A percentile compares a stretch with the other conserved stretches of the same genome.
Conservation (phyloP, 1,140 invertebrate species). For the Augochlora pura region DNA sequence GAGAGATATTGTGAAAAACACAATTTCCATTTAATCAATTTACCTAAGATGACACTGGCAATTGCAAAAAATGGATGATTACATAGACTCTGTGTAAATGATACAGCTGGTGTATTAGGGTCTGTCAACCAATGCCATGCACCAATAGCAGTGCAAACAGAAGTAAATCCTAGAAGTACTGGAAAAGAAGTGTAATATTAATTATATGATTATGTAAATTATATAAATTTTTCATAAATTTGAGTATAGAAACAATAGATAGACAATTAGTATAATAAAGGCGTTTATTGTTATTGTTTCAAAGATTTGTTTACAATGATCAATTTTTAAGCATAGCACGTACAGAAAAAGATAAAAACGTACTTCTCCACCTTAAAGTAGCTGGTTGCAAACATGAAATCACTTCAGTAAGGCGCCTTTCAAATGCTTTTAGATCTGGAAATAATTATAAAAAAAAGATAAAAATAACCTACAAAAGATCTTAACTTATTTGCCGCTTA, state of each 20-base stretch:
- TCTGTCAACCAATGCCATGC: constrained; percentile 97
- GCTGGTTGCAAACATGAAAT: constrained; percentile 95
- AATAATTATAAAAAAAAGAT: constrained; percentile 67
- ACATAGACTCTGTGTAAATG: constrained; percentile 93
- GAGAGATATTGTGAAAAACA: no score
- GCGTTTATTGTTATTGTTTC: neutral
- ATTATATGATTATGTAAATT: neutral
- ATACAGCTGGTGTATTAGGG: constrained; percentile 92
- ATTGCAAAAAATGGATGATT: constrained; percentile 99
- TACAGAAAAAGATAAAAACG: constrained; percentile 66
- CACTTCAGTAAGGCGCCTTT: constrained; percentile 96
- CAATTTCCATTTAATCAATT: constrained; percentile 37
- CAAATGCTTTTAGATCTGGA: constrained; percentile 98
- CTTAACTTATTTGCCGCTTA: neutral
- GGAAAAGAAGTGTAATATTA: constrained; percentile 73
- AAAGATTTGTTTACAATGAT: neutral
- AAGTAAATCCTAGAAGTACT: constrained; percentile 92
- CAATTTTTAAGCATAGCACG: neutral
- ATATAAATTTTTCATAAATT: neutral
- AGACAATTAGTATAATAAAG: neutral
- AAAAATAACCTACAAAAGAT: constrained; percentile 36
- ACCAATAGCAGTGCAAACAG: constrained; percentile 93
- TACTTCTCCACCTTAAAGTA: constrained; percentile 96
- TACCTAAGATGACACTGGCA: constrained; percentile 91
- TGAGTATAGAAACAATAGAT: neutral